Base-by-base conservation (phyloP, 2,113 vertebrate species). In the Nothocercus julius region DNA sequence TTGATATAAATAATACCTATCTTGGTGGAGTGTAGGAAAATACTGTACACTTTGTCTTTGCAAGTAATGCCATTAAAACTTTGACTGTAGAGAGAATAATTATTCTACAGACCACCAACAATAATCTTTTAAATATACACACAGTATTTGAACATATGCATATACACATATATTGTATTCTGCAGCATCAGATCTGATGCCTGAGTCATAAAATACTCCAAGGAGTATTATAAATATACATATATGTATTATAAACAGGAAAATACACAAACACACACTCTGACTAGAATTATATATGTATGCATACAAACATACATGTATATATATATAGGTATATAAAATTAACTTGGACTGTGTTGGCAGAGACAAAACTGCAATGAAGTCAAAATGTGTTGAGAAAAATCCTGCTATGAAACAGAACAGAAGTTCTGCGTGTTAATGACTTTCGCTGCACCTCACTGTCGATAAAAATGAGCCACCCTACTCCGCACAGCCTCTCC, bases 21-120 rank as follows among this genome's bases (percentile, higher is more conserved):
- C 87, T 96, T 97, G 97, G 94, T 98, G 97, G 98, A 98, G 97
- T 98, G 97, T 97, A 98, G 97, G 96, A 98, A 98, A 98, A 98
- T 97, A 98, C 96, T 98, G 95, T 97, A 98, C 96, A 97, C 92
- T 97, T 95, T 96, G 93, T 90, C 94, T 97, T 96, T 87, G 97
- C 97, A 97, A 97, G 95, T 98, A 97, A 97, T 97, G 95, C 95
- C 97, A 97, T 97, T 96, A 92, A 90, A 89, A 96, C 96, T 91
- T 94, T 90, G 89, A 74, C 90, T 92, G 74, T 59, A 91, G 92
- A 93, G 87, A 95, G 90, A 93, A 93, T 94, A 90, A 96, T 96
- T 98, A 97, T 96, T 97, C 95, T 92, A 97, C 87, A 96, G 91
- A 97, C 97, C 97, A 98, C 98, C 96, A 96, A 83, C 87, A 91